Conservation (phyloP, 2,888 invertebrate genomes). For the Diarsia dahlii region DNA sequence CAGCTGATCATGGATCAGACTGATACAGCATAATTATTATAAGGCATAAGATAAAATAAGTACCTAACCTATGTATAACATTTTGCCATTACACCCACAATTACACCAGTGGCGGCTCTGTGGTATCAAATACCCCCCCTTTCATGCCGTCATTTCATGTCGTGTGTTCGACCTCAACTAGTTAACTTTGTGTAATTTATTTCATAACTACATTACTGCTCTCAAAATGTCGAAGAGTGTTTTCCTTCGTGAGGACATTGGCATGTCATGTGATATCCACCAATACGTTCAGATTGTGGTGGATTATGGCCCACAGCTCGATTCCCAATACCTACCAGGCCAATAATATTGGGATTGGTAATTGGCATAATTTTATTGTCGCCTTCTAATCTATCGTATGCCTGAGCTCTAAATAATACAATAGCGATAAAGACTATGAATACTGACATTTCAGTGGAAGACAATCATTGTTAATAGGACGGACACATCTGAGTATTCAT, state of each 20-base stretch:
- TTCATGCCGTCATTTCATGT: not conserved
- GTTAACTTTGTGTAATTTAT: not conserved
- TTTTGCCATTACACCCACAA: not conserved
- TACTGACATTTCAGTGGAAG: conserved; percentile 49
- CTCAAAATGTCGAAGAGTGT: not conserved
- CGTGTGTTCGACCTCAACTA: not conserved
- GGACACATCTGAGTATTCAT: conserved; percentile 56
- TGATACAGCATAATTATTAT: not conserved
- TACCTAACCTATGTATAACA: not conserved
- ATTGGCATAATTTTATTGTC: not conserved
- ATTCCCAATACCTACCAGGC: not conserved
- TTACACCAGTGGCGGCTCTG: not conserved
- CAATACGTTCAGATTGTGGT: not conserved
- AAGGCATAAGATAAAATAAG: not conserved
- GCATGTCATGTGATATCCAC: not conserved
- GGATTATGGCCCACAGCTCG: not conserved
- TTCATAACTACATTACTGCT: not conserved
- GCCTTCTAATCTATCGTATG: conserved; percentile 16
- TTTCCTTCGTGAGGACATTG: not conserved
- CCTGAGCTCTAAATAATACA: conserved; percentile 14
- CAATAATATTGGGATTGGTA: not conserved
- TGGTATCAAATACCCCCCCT: not conserved
- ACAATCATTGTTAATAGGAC: conserved; percentile 45
- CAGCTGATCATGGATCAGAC: not conserved
- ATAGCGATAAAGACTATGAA: conserved; percentile 26